Base-by-base conservation (phyloP, 1,140 invertebrate genomes). In the Drosophila busckii region DNA sequence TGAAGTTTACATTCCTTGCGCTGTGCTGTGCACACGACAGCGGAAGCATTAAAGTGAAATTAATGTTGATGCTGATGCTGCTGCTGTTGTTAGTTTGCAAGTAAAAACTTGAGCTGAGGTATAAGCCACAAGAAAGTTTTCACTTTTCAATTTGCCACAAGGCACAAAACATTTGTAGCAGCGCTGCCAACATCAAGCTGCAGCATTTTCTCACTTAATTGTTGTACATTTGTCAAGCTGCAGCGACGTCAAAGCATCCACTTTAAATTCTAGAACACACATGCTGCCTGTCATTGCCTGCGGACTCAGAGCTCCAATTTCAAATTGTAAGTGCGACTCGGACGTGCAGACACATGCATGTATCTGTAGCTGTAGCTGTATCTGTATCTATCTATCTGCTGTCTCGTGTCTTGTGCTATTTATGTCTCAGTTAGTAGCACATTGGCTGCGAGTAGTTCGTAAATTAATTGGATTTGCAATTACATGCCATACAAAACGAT, bases 391-490 rank as follows among this genome's bases (percentile, higher is more conserved):
- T 10, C 40, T 46, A 62, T 16, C 31, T 25, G n/a, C 13, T 29
- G 37, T 53, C 55, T 60, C 50, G 60, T 32, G 55, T 71, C 64
- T 59, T 64, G 73, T 75, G 69, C 75, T 80, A 80, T 80, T 80
- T 80, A 70, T 80, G 69, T 82, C 75, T 80, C 62, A 82, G 70
- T 82, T 75, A 82, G 69, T 66, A 59, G 75, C 69, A 75, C 75
- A 80, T 80, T 80, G 65, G 75, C 65, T 61, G 53, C 42, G 64
- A 80, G 69, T 82, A 80, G 76, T 75, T 75, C 42, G 75, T 80
- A 66, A 82, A 80, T 82, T 82, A 80, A 80, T 80, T 80, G 76
- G 75, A 80, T 80, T 80, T 82, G 75, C 75, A 80, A 75, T 82
- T 80, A 82, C 68, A 80, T 64, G 64, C 53, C 67, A 56, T 17